phyloP scores from a whole-genome alignment of 2,797 vertebrate species.

The Acanthurus lineatus region DNA sequence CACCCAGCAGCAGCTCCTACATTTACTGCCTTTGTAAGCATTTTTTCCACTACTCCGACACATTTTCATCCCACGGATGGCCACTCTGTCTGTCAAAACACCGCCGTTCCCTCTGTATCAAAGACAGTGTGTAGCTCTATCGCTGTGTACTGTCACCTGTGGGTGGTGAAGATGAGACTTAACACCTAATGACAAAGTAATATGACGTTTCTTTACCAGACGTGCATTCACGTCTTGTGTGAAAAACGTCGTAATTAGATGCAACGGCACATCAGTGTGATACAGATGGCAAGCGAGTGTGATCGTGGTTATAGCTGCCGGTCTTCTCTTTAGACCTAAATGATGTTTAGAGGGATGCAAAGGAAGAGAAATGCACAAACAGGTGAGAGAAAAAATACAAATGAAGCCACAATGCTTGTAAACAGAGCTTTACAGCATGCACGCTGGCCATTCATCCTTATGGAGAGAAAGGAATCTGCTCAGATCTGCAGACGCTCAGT shows the following conservation, averaged over 20 bases:
- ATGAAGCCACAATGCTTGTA: conserved; percentile 8
- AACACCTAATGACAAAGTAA: neutral
- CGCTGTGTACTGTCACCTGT: neutral
- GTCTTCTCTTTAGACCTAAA: conserved; percentile 8
- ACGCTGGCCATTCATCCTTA: neutral
- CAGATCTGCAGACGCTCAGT: conserved; percentile 44
- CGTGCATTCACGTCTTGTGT: neutral
- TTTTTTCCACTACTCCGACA: conserved; percentile 47
- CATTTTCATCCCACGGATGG: conserved; percentile 41
- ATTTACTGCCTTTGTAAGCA: conserved; percentile 70
- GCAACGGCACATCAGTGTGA: conserved; percentile 14
- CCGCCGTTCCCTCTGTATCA: conserved; percentile 6
- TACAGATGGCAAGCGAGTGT: neutral
- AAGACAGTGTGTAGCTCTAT: neutral
- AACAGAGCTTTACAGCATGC: conserved; percentile 11
- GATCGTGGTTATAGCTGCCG: conserved; percentile 5
- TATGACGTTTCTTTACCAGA: neutral
- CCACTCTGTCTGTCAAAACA: neutral
- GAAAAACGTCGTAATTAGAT: neutral
- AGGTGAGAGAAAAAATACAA: conserved; percentile 9
- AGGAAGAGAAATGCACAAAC: neutral
- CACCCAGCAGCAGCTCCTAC: conserved; percentile 32
- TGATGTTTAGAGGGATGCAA: conserved; percentile 13
- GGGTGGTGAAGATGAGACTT: neutral
- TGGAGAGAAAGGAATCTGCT: conserved; percentile 24